Conservation (phyloP, 2,113 vertebrate species). For the Macrotis lagotis region DNA sequence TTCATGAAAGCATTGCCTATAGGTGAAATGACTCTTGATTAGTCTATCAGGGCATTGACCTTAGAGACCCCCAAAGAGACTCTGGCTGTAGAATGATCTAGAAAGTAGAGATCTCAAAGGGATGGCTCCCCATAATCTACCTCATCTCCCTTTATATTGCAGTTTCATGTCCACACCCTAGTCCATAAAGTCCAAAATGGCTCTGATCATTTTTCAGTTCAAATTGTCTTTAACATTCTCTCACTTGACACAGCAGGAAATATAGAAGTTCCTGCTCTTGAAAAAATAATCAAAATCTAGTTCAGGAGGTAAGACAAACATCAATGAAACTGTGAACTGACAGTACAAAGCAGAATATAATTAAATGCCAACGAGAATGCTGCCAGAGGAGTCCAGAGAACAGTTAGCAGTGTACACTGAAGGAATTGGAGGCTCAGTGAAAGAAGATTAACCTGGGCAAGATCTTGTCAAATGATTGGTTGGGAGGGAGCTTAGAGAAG, state of each 20-base stretch:
- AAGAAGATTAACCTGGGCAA: background rate
- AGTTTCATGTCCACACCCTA: fast-evolving
- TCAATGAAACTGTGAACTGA: fast-evolving
- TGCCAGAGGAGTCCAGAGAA: background rate
- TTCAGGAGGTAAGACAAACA: background rate
- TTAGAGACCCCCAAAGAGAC: background rate
- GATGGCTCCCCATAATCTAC: background rate
- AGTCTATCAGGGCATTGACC: background rate
- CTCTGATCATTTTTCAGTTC: background rate
- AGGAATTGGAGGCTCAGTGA: background rate
- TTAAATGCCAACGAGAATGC: background rate
- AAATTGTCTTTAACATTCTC: background rate
- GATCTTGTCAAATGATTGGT: background rate
- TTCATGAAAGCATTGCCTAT: background rate
- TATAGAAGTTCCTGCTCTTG: background rate
- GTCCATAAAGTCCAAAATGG: background rate
- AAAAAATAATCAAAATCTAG: background rate
- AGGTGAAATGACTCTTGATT: background rate
- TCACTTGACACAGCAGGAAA: background rate
- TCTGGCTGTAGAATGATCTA: background rate
- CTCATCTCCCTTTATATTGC: background rate
- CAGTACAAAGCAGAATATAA: background rate
- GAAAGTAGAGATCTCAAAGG: background rate
- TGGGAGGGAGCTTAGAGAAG: background rate
- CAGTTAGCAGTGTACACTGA: background rate